A percentile compares a stretch with the other conserved stretches of the same genome.
Evolutionary conservation across 2,888 invertebrate species (phyloP).

Genomic region (Aelia acuminata): DNA sequence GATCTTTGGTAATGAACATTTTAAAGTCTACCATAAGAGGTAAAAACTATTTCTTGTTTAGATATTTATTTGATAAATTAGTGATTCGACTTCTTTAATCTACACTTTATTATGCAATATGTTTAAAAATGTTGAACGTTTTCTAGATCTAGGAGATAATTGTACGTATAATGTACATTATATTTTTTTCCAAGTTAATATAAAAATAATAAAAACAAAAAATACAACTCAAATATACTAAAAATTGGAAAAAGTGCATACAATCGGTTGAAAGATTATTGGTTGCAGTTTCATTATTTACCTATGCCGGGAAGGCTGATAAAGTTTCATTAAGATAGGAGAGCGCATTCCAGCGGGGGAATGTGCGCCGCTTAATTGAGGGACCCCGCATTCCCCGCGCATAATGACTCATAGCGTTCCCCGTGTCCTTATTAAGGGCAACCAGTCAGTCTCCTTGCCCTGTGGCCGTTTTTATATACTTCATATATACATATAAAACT

Average conservation of each 20-base stretch:
- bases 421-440: neutral
- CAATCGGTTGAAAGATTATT: neutral
- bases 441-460: neutral
- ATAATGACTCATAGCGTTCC: neutral
- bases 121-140: no score
- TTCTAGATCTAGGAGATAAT: no score
- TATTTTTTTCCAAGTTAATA: no score
- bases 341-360: slow-evolving; percentile 26
- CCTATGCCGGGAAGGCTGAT: neutral
- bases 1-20: no score
- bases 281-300: slow-evolving; percentile 38
- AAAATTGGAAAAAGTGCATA: neutral
- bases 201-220: no score
- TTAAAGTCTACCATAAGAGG: no score
- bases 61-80: no score
- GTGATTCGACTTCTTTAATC: no score
- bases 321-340: slow-evolving; percentile 38
- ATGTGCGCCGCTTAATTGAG: slow-evolving; percentile 45
- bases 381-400: slow-evolving; percentile 14
- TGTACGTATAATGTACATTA: no score
- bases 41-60: no score
- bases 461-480: neutral
- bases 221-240: neutral
- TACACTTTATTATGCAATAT: no score
- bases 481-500: neutral